phyloP scores from a whole-genome alignment of 2,797 vertebrate species.

The Thunnus albacares region DNA sequence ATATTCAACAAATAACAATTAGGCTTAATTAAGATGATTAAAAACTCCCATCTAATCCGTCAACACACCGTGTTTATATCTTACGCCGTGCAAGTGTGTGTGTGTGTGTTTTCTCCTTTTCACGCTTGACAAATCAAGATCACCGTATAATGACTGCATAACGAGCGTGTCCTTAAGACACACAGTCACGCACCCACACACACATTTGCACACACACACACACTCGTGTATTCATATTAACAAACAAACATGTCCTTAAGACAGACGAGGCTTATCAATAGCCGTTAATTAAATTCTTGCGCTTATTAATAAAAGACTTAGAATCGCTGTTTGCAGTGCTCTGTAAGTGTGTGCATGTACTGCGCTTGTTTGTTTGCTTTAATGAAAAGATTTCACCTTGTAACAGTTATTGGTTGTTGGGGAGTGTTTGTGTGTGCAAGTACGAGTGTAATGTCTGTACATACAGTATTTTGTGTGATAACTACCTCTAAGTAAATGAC shows the following conservation, averaged over 20 bases:
- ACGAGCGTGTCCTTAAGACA: slow-evolving; percentile 72
- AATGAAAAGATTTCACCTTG: slow-evolving; percentile 83
- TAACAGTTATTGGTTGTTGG: slow-evolving; percentile 23
- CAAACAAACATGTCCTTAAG: slow-evolving; percentile 84
- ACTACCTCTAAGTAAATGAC: slow-evolving; percentile 39
- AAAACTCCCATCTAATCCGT: slow-evolving; percentile 77
- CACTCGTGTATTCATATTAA: slow-evolving; percentile 40
- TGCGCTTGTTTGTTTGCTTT: slow-evolving; percentile 72
- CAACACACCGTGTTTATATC: slow-evolving; percentile 60
- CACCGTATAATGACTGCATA: slow-evolving; percentile 67
- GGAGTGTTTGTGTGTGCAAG: slow-evolving; percentile 16
- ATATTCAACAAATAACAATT: slow-evolving; percentile 82
- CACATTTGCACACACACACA: slow-evolving; percentile 16
- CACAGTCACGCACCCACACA: slow-evolving; percentile 35
- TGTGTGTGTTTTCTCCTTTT: slow-evolving; percentile 50
- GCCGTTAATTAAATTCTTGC: slow-evolving; percentile 84
- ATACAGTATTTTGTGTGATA: slow-evolving; percentile 27
- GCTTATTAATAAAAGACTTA: slow-evolving; percentile 74
- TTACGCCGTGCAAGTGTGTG: slow-evolving; percentile 32
- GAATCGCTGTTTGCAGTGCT: slow-evolving; percentile 56
- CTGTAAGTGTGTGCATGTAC: slow-evolving; percentile 39
- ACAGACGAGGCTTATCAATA: slow-evolving; percentile 80
- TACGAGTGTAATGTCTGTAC: not conserved
- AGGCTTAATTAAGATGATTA: slow-evolving; percentile 85
- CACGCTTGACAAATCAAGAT: slow-evolving; percentile 78